Evolutionary conservation across 2,113 vertebrate genomes (phyloP).

Genomic region (Carlito syrichta): DNA sequence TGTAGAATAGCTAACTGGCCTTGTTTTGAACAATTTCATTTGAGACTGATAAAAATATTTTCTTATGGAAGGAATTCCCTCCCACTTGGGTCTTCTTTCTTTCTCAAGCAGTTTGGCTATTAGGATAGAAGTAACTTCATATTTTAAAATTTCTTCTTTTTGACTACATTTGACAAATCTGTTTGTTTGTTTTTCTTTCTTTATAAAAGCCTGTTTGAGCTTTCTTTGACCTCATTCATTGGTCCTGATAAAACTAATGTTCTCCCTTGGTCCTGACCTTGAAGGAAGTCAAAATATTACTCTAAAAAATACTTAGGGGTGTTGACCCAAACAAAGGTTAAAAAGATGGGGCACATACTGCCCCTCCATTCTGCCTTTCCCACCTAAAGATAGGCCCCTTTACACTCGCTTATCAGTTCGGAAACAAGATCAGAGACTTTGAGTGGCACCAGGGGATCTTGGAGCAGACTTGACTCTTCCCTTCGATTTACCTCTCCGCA

Average conservation of each 20-base stretch:
- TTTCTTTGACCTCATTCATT: background rate
- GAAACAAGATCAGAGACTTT: background rate
- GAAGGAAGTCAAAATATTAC: background rate
- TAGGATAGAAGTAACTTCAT: background rate
- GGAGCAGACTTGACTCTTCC: background rate
- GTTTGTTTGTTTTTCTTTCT: background rate
- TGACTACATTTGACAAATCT: background rate
- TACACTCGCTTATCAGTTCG: background rate
- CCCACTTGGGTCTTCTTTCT: background rate
- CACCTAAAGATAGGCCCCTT: background rate
- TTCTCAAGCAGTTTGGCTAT: background rate
- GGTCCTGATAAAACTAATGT: background rate
- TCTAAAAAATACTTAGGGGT: background rate
- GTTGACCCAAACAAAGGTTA: background rate
- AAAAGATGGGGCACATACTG: background rate
- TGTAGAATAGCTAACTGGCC: background rate
- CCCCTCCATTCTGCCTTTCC: background rate
- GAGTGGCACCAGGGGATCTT: background rate
- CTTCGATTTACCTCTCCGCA: background rate
- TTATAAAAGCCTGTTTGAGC: background rate
- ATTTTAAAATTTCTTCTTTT: background rate
- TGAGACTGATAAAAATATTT: background rate
- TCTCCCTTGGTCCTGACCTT: background rate
- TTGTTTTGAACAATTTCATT: conserved; percentile 33
- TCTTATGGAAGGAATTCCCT: background rate